These are phyloP conservation scores for Rhagophthalmus giganteus DNA, from an alignment of 2,888 invertebrate genomes.

Conservation along the genomic window DNA sequence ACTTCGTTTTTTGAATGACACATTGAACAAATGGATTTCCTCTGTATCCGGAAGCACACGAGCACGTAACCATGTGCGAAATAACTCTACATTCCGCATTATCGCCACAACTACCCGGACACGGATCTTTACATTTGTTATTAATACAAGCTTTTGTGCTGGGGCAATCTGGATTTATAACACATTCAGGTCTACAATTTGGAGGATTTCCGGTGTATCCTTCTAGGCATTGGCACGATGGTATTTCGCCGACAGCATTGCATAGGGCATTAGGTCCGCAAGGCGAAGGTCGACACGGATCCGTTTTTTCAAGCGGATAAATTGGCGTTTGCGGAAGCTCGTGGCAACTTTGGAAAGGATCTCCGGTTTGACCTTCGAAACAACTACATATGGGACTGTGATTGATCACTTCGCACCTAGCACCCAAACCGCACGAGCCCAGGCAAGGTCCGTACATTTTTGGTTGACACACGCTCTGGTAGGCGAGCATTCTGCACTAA, in stretches of 20 bases:
- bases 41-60: conserved; percentile 72
- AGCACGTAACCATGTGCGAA: conserved; percentile 79
- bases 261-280: conserved; percentile 83
- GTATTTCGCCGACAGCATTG: conserved; percentile 64
- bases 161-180: conserved; percentile 79
- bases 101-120: conserved; percentile 78
- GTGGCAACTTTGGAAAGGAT: conserved; percentile 77
- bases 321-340: conserved; percentile 57
- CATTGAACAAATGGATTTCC: conserved; percentile 86
- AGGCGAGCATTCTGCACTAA: conserved; percentile 59
- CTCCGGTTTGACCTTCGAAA: conserved; percentile 65
- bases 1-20: conserved; percentile 61
- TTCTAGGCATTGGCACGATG: conserved; percentile 76
- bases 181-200: conserved; percentile 80
- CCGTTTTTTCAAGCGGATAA: conserved; percentile 51
- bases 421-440: conserved; percentile 60
- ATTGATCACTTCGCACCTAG: conserved; percentile 60
- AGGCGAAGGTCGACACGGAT: conserved; percentile 76
- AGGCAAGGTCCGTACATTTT: conserved; percentile 63
- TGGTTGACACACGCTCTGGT: conserved; percentile 59
- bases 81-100: conserved; percentile 80
- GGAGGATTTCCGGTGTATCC: conserved; percentile 79
- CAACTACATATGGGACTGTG: conserved; percentile 62
- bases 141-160: conserved; percentile 78
- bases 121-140: conserved; percentile 80